These are phyloP conservation scores for Eupsittula cactorum DNA, from an alignment of 2,113 vertebrate genomes.

Conservation along the genomic window DNA sequence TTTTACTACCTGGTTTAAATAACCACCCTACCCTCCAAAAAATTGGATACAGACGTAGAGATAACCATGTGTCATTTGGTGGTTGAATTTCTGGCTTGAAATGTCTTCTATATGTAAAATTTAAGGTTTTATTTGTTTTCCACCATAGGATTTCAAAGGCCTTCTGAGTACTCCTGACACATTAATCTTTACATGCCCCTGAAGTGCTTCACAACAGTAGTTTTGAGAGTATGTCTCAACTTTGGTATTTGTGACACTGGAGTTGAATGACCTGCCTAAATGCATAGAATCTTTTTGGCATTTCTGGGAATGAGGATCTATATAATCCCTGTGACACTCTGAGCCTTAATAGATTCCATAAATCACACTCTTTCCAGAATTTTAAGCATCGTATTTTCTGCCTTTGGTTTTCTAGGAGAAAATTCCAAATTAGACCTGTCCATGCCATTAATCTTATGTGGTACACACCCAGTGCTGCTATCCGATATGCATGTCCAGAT, in stretches of 20 bases:
- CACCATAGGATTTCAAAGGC: not conserved
- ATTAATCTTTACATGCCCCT: not conserved
- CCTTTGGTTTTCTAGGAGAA: not conserved
- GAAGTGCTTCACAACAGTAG: not conserved
- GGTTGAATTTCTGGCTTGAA: not conserved
- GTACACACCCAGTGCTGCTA: not conserved
- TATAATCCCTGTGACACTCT: not conserved
- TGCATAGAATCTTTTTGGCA: not conserved
- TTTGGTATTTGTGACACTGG: not conserved
- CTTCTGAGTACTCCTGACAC: not conserved
- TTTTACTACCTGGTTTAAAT: not conserved
- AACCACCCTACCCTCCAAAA: not conserved
- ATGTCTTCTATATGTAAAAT: not conserved
- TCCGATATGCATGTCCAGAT: not conserved
- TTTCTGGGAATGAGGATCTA: not conserved
- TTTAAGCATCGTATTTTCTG: not conserved
- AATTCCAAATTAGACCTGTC: not conserved
- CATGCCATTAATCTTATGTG: not conserved
- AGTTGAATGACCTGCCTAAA: not conserved
- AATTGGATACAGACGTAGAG: not conserved
- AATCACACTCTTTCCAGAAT: not conserved
- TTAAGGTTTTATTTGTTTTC: not conserved
- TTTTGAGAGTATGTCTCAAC: not conserved
- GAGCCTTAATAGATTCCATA: not conserved
- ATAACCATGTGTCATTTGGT: not conserved